Conservation (phyloP, 1,140 invertebrate species). For the Ladona fulva region DNA sequence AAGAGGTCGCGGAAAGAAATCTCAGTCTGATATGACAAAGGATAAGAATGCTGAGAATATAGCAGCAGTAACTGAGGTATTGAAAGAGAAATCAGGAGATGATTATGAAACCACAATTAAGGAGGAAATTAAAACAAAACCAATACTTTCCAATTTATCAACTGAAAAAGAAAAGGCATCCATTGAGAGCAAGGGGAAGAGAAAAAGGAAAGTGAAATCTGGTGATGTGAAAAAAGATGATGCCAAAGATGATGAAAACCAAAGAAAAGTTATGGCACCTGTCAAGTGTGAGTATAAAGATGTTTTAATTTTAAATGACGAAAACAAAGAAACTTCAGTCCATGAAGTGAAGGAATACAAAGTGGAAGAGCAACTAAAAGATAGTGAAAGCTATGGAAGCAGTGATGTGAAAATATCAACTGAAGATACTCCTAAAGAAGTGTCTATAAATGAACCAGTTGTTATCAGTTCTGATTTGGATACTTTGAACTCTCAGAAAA, state of each 20-base stretch:
- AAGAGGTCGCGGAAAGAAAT: too few species aligned
- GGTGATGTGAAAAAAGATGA: constrained; percentile 10
- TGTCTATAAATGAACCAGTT: too few species aligned
- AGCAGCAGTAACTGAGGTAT: constrained; percentile 23
- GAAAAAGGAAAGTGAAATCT: too few species aligned
- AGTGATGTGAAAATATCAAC: neutral
- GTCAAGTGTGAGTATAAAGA: neutral
- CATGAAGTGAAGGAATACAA: too few species aligned
- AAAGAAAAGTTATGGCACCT: neutral
- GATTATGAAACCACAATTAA: neutral
- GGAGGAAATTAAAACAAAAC: constrained; percentile 18
- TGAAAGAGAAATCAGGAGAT: constrained; percentile 17
- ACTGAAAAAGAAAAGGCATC: neutral
- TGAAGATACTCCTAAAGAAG: neutral
- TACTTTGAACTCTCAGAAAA: too few species aligned
- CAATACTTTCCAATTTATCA: constrained; percentile 16
- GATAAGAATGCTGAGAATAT: constrained; percentile 24
- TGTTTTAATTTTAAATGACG: neutral
- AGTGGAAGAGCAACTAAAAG: neutral
- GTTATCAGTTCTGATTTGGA: neutral
- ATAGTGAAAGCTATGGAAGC: neutral
- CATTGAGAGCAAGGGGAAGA: too few species aligned
- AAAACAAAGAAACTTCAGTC: too few species aligned
- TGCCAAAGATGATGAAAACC: neutral
- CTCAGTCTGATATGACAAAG: constrained; percentile 19